Conservation (phyloP, 2,113 vertebrate genomes). For the mouse (Mus musculus) region GRCm39 chr3:65542501-65543000, state of each 20-base stretch:
- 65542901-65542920: background rate
- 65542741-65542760: no score
- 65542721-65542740: background rate
- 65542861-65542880: background rate
- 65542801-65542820: background rate
- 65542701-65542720: background rate
- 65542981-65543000: constrained; percentile 32
- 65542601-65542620: background rate
- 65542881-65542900: background rate
- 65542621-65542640: background rate
- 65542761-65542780: background rate
- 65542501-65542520: background rate
- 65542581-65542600: background rate
- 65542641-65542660: background rate
- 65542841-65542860: background rate
- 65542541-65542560: background rate
- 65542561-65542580: background rate
- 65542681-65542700: background rate
- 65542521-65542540: background rate
- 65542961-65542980: background rate
- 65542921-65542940: background rate
- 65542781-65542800: background rate
- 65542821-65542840: background rate
- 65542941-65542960: constrained; percentile 27
- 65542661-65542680: background rate